These are phyloP conservation scores for Drosophila nigricruria DNA, from an alignment of 2,888 invertebrate genomes.

Conservation along the genomic window DNA sequence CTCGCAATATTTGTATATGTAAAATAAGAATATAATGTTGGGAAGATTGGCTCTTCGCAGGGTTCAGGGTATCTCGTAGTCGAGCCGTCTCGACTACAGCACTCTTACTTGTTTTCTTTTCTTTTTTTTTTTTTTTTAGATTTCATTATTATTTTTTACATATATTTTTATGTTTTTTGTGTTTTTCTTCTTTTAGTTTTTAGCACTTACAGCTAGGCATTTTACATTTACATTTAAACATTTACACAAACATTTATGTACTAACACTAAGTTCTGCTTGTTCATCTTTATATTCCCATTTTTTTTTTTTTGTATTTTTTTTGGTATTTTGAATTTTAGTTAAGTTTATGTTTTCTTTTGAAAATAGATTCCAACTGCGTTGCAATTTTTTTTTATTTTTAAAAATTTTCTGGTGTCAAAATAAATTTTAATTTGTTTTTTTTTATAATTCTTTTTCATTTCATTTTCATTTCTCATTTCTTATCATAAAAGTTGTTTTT, in stretches of 20 bases:
- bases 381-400: conserved; percentile 23
- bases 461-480: conserved; percentile 3
- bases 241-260: conserved; percentile 68
- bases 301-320: conserved; percentile 10
- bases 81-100: too few relatives aligned
- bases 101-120: too few relatives aligned
- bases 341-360: conserved; percentile 29
- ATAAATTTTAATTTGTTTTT: conserved; percentile 26
- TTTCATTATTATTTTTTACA: conserved; percentile 52
- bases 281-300: conserved; percentile 36
- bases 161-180: conserved; percentile 33
- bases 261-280: conserved; percentile 37
- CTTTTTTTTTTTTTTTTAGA: conserved; percentile 15
- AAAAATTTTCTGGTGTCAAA: conserved; percentile 39
- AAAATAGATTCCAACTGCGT: conserved; percentile 47
- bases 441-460: conserved; percentile 1
- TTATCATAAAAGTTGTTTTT: background rate
- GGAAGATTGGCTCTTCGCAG: too few relatives aligned
- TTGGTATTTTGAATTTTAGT: background rate
- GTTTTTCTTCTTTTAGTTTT: background rate
- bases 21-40: too few relatives aligned
- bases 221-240: conserved; percentile 59
- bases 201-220: conserved; percentile 35
- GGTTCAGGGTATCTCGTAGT: too few relatives aligned
- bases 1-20: too few relatives aligned